phyloP scores from a whole-genome alignment of 53 echinoderm and acorn worm species.

The Stichopus horrens region DNA sequence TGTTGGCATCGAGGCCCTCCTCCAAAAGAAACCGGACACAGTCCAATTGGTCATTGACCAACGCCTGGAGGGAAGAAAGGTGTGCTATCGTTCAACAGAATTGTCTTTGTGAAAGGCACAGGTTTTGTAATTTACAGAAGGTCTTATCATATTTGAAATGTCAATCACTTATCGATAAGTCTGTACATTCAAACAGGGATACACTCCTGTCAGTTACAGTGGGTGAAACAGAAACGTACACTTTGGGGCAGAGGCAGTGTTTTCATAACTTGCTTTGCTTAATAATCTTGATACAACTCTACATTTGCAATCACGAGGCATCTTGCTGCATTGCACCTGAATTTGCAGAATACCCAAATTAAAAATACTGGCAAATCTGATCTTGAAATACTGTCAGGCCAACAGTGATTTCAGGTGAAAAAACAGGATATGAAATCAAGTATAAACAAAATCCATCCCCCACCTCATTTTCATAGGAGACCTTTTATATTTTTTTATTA shows the following conservation, averaged over 20 bases:
- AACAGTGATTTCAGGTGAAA: not conserved
- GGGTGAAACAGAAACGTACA: too few species aligned
- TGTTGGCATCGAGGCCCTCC: constrained; percentile 50
- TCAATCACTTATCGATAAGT: too few species aligned
- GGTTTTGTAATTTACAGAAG: too few species aligned
- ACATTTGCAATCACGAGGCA: not conserved
- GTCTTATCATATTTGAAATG: too few species aligned
- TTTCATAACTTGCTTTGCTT: not conserved
- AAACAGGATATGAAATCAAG: not conserved
- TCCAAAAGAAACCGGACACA: constrained; percentile 59
- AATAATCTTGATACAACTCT: not conserved
- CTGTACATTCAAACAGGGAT: too few species aligned
- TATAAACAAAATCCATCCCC: not conserved
- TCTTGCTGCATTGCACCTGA: not conserved
- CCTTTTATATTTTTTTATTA: not conserved
- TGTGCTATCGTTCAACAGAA: not conserved
- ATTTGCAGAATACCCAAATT: not conserved
- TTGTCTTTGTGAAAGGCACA: too few species aligned
- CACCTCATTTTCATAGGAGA: not conserved
- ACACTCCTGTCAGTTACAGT: too few species aligned
- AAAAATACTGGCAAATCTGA: not conserved
- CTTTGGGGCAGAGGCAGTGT: too few species aligned
- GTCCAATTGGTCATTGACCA: constrained; percentile 47
- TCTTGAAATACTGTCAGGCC: not conserved
- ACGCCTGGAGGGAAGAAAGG: constrained; percentile 39